Evolutionary conservation across 2,888 invertebrate species (phyloP), one percentile per base, ranked within the genome.

Genomic region (Sthenelais limicola): DNA sequence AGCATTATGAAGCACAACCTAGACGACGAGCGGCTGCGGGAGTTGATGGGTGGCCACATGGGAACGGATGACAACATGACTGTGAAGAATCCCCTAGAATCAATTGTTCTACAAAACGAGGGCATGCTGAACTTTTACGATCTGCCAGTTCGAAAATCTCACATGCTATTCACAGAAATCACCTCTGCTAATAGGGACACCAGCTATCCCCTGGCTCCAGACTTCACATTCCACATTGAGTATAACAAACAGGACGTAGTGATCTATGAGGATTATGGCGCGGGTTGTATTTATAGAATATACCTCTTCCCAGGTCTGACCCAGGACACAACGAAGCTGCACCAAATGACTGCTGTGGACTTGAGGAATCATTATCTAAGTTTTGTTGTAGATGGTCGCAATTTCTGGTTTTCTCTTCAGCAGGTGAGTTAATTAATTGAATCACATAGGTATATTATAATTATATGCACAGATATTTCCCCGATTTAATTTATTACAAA

Each of bases 211-310:
- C 71, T 79, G 18, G 74, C 76, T 12, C 80, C 80, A 28, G 80
- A 80, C 58, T 80, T 80, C 56, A 77, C 79, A 21, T 79, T 78
- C 72, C 80, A 80, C 70, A 26, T 78, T 0, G 35, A 71, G 21
- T 80, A 78, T 56, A 48, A 30, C 26, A 24, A 18, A 9, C 66
- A 69, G 0, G 47, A 71, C 12, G 76, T 80, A n/a, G 69, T 71
- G 15, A 28, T 80, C 12, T 79, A 80, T 51, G 78, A 80, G 52
- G 79, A 79, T 49, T 62, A 66, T 52, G 77, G 76, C 0, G 76
- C 76, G 5, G 79, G 69, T n/a, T 80, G 80, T 68, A 66, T 80
- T 24, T 76, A 69, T 51, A 43, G 79, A 12, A 62, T 78, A 4
- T 80, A 73, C 62, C 47, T 80, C 7, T 73, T 77, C 26, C 79